A percentile compares a stretch with the other conserved stretches of the same genome.
Evolutionary conservation across 2,113 vertebrate genomes (phyloP).

Genomic region (Elgaria multicarinata): DNA sequence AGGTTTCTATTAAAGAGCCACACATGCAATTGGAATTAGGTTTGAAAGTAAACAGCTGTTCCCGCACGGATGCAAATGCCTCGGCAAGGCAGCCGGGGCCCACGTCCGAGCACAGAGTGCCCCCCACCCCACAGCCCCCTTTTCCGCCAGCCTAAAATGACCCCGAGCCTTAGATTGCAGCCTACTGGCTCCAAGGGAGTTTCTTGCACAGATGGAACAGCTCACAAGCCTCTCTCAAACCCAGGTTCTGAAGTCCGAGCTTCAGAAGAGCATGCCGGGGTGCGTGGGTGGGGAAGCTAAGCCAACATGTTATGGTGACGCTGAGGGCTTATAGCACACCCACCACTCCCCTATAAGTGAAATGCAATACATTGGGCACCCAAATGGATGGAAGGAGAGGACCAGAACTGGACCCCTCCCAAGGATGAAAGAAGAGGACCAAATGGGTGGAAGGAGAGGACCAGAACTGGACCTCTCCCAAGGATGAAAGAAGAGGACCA

Average conservation of each 20-base stretch:
- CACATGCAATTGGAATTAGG: conserved; percentile 19
- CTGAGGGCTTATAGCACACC: neutral
- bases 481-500: too few species aligned
- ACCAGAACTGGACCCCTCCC: too few species aligned
- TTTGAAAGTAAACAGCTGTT: conserved; percentile 20
- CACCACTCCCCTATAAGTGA: neutral
- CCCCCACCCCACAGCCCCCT: neutral
- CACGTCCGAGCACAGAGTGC: neutral
- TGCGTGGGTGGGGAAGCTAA: neutral
- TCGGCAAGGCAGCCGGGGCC: neutral
- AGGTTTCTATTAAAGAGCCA: conserved; percentile 21
- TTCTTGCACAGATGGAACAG: neutral
- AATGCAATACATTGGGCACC: neutral
- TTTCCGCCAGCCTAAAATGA: conserved; percentile 7
- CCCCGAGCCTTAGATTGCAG: neutral
- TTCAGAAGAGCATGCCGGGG: neutral
- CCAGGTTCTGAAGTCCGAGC: neutral
- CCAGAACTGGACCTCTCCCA: too few species aligned
- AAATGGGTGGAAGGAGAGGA: too few species aligned
- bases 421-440: too few species aligned
- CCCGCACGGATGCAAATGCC: neutral
- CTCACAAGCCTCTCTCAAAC: neutral
- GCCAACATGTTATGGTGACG: neutral
- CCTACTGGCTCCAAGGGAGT: too few species aligned
- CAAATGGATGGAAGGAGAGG: too few species aligned